Percentiles rank a stretch among this genome's conserved stretches.
These are phyloP conservation scores for Leucoraja erinaceus DNA, from an alignment of 2,113 vertebrate genomes.

Conservation along the genomic window DNA sequence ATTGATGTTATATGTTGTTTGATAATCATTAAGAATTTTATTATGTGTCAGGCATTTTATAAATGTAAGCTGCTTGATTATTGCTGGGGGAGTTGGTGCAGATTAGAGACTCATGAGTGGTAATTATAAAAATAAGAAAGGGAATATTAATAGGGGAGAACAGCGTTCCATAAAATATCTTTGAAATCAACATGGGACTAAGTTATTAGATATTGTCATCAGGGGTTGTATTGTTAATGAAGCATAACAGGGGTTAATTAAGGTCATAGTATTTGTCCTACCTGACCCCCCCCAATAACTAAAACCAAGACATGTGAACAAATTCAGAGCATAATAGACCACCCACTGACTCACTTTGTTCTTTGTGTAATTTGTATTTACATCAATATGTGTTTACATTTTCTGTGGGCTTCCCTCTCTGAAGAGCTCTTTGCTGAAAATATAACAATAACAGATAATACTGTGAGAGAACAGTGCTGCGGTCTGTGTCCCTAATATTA, in stretches of 20 bases:
- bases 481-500: background rate
- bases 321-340: background rate
- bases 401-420: background rate
- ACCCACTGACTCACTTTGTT: background rate
- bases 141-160: background rate
- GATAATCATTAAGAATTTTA: background rate
- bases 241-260: background rate
- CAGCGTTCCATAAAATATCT: background rate
- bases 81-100: background rate
- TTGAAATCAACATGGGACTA: background rate
- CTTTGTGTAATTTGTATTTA: slow-evolving; percentile 27
- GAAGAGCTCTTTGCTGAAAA: background rate
- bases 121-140: slow-evolving; percentile 4
- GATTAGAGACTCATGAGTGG: background rate
- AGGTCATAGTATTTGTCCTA: background rate
- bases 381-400: slow-evolving; percentile 10
- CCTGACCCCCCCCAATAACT: background rate
- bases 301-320: background rate
- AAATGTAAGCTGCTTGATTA: background rate
- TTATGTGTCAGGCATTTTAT: background rate
- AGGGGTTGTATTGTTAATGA: background rate
- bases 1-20: background rate
- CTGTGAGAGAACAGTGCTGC: background rate
- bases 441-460: background rate
- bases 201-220: background rate